Percentiles rank a stretch among this genome's conserved stretches.
Conservation (phyloP, 2,888 invertebrate genomes). For the Thera britannica region DNA sequence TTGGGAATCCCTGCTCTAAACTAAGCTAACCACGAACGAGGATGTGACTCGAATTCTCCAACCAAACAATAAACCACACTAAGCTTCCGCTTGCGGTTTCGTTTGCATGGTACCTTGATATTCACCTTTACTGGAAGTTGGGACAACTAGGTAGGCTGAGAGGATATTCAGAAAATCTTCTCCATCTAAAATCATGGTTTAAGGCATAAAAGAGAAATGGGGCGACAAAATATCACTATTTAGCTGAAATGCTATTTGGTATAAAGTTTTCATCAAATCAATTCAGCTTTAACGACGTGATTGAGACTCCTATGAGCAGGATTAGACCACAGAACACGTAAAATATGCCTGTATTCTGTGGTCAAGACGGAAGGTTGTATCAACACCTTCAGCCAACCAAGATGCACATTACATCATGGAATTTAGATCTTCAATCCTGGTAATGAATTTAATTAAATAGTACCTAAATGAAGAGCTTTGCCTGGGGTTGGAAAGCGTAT, state of each 20-base stretch:
- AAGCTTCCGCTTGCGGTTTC: no score
- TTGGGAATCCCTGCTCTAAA: no score
- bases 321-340: no score
- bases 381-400: not conserved
- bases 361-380: not conserved
- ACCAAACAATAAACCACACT: not conserved
- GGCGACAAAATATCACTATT: not conserved
- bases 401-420: not conserved
- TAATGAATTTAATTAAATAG: not conserved
- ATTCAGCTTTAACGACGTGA: not conserved
- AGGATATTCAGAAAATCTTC: no score
- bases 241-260: not conserved
- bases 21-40: constrained; percentile 9
- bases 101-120: no score
- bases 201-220: no score
- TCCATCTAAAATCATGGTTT: no score
- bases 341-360: no score
- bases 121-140: no score
- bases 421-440: constrained; percentile 8
- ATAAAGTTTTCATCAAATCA: not conserved
- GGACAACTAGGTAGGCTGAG: no score
- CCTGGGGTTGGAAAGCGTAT: constrained; percentile 4
- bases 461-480: not conserved
- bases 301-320: not conserved
- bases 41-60: constrained; percentile 17